Conservation (phyloP, 2,113 vertebrate species). For the Pedionomus torquatus region DNA sequence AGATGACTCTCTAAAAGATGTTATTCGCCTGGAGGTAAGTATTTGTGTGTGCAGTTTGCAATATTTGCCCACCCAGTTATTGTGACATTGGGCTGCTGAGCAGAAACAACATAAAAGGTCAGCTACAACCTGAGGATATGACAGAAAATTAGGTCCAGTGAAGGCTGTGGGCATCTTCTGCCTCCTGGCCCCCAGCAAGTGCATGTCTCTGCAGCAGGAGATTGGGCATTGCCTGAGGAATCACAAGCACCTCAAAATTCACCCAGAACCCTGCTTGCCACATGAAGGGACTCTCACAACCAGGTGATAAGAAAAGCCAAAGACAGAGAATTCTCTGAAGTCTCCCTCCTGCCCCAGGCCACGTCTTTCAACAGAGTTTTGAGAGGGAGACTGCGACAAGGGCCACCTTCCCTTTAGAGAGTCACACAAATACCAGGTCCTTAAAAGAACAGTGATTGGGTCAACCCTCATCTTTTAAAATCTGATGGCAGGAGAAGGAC, state of each 20-base stretch:
- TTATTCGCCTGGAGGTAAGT: background rate
- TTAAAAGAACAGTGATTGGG: background rate
- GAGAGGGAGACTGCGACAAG: background rate
- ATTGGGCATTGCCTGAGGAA: background rate
- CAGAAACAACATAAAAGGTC: background rate
- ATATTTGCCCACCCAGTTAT: background rate
- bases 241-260: background rate
- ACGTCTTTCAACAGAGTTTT: background rate
- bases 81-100: background rate
- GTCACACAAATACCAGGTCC: background rate
- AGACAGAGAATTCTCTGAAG: background rate
- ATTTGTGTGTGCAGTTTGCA: background rate
- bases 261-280: background rate
- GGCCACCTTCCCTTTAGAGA: background rate
- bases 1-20: background rate
- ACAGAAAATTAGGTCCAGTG: background rate
- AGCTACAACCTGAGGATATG: background rate
- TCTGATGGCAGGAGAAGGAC: background rate
- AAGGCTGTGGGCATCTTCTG: rapidly evolving
- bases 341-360: background rate
- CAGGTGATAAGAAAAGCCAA: background rate
- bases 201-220: rapidly evolving
- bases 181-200: background rate
- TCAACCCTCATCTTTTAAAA: background rate
- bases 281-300: background rate